These are phyloP conservation scores for Hypomesus transpacificus DNA, from an alignment of 2,113 vertebrate species.

Conservation along the genomic window DNA sequence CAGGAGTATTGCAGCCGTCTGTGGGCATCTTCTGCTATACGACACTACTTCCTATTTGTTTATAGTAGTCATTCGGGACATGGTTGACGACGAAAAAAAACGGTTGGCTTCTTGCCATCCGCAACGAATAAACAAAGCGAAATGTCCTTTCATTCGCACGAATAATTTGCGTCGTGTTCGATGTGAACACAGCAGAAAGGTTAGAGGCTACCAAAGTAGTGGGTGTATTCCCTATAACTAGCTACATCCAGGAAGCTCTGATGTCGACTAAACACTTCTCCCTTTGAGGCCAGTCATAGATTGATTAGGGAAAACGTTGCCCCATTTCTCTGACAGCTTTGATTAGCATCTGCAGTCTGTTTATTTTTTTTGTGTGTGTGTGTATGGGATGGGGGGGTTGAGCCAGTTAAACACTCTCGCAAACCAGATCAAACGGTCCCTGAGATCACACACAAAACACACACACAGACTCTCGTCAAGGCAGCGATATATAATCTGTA, in stretches of 20 bases:
- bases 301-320: slow-evolving; percentile 32
- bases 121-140: no score
- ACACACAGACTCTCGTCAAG: slow-evolving; percentile 22
- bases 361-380: slow-evolving; percentile 12
- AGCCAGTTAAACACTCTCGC: background rate
- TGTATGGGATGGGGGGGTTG: background rate
- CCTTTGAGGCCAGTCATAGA: slow-evolving; percentile 13
- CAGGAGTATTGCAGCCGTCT: no score
- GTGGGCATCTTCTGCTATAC: no score
- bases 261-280: slow-evolving; percentile 31
- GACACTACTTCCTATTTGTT: no score
- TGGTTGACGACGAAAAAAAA: no score
- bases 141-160: no score
- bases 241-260: slow-evolving; percentile 15
- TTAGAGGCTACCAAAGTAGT: background rate
- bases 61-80: no score
- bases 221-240: background rate
- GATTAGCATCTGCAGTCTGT: slow-evolving; percentile 38
- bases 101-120: no score
- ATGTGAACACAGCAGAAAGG: no score
- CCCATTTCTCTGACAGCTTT: slow-evolving; percentile 27
- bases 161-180: background rate
- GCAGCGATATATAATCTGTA: slow-evolving; percentile 14
- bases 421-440: slow-evolving; percentile 3
- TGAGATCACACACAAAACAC: slow-evolving; percentile 18